These are phyloP conservation scores for Drosophila subobscura DNA, from an alignment of 1,140 invertebrate genomes.

Conservation along the genomic window DNA sequence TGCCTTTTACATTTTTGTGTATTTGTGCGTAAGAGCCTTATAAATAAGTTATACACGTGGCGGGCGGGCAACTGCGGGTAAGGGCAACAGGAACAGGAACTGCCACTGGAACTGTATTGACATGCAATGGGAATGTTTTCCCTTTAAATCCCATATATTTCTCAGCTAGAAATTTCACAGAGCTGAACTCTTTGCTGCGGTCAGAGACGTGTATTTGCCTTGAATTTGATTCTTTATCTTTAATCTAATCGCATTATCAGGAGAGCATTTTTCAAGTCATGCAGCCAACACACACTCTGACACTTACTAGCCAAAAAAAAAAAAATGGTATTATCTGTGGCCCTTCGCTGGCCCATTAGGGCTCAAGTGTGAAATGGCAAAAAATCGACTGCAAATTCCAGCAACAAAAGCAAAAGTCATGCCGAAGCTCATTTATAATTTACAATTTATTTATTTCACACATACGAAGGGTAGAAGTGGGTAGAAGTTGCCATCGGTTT, in stretches of 20 bases:
- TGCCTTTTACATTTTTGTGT: slow-evolving; percentile 50
- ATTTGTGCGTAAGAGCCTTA: slow-evolving; percentile 80
- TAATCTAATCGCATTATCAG: not conserved
- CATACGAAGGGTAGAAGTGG: no score
- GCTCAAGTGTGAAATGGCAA: slow-evolving; percentile 51
- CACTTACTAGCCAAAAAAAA: not conserved
- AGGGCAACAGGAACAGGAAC: slow-evolving; percentile 35
- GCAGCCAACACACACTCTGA: slow-evolving; percentile 2
- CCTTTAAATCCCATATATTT: slow-evolving; percentile 45
- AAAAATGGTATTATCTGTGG: slow-evolving; percentile 36
- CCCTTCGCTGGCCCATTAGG: slow-evolving; percentile 21
- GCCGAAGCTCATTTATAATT: slow-evolving; percentile 53
- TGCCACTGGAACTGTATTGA: slow-evolving; percentile 38
- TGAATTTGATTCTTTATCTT: slow-evolving; percentile 24
- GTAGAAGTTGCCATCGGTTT: slow-evolving; percentile 7
- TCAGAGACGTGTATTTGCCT: not conserved
- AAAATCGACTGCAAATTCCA: slow-evolving; percentile 37
- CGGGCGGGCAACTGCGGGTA: slow-evolving; percentile 12
- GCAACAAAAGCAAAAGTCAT: slow-evolving; percentile 54
- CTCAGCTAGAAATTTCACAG: slow-evolving; percentile 39
- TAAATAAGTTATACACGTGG: slow-evolving; percentile 79
- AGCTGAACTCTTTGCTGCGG: slow-evolving; percentile 26
- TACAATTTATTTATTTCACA: slow-evolving; percentile 45
- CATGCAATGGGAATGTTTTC: slow-evolving; percentile 20
- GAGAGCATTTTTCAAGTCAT: slow-evolving; percentile 46